These are phyloP conservation scores for Busseola fusca DNA, from an alignment of 2,888 invertebrate species.

Conservation along the genomic window DNA sequence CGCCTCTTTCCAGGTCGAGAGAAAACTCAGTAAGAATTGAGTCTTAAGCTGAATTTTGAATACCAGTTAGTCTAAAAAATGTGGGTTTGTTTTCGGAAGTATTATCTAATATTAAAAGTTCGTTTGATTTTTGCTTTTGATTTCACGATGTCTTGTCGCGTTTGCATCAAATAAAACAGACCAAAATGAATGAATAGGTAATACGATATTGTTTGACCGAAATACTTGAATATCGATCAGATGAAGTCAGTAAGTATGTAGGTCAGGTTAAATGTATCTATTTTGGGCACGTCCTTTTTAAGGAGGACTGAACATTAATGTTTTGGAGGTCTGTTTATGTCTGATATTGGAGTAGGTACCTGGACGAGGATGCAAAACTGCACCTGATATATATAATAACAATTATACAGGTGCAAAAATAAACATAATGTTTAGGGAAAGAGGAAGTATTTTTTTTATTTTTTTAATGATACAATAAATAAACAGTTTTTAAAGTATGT, in stretches of 20 bases:
- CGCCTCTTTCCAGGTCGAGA: neutral
- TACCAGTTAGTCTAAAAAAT: too few relatives aligned
- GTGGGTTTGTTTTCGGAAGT: neutral
- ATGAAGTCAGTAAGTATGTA: slow-evolving; percentile 63
- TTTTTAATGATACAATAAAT: too few relatives aligned
- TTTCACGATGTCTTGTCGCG: too few relatives aligned
- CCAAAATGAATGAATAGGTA: slow-evolving; percentile 51
- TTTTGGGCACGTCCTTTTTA: slow-evolving; percentile 61
- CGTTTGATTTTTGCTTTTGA: neutral
- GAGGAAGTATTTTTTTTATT: too few relatives aligned
- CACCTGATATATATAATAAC: too few relatives aligned
- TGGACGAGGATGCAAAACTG: too few relatives aligned
- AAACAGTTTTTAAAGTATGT: too few relatives aligned
- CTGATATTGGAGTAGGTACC: neutral
- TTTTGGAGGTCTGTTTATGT: neutral
- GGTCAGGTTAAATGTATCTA: slow-evolving; percentile 65
- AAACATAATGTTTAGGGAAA: too few relatives aligned
- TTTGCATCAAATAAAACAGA: slow-evolving; percentile 26
- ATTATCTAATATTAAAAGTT: neutral
- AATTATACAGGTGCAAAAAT: too few relatives aligned
- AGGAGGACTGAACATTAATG: slow-evolving; percentile 34
- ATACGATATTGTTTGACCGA: slow-evolving; percentile 47
- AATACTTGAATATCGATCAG: slow-evolving; percentile 65
- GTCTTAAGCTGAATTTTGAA: neutral
- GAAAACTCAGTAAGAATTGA: neutral